Conservation (phyloP, 2,797 vertebrate species). For the Acestrorhynchus altus region DNA sequence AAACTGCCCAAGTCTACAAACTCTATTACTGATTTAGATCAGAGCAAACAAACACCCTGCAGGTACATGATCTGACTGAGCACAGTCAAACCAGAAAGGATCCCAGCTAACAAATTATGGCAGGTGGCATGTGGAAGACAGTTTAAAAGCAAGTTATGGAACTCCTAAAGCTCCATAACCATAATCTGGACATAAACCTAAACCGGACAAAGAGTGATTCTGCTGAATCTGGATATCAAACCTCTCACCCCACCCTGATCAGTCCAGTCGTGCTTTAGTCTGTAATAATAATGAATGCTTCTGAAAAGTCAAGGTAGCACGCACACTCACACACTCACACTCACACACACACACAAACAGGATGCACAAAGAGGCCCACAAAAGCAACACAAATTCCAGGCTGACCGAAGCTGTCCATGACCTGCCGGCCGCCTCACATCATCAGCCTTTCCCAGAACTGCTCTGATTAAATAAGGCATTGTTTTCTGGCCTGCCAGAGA, state of each 20-base stretch:
- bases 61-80: too few species aligned
- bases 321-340: neutral
- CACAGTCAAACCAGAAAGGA: too few species aligned
- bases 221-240: neutral
- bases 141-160: too few species aligned
- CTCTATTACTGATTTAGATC: too few species aligned
- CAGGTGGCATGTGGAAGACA: too few species aligned
- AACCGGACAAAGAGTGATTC: neutral
- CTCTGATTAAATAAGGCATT: slow-evolving; percentile 16
- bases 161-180: too few species aligned
- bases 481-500: slow-evolving; percentile 15
- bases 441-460: slow-evolving; percentile 6
- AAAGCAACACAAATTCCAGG: neutral
- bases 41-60: too few species aligned
- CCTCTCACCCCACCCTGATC: neutral
- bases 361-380: neutral
- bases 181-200: too few species aligned
- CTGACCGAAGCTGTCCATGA: slow-evolving; percentile 18
- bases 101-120: too few species aligned
- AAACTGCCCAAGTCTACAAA: too few species aligned
- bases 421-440: slow-evolving; percentile 11
- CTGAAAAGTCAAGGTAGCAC: neutral
- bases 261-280: neutral
- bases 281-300: neutral
- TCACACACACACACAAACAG: neutral